Conservation (phyloP, 2,797 vertebrate genomes). For the Uromys caudimaculatus region DNA sequence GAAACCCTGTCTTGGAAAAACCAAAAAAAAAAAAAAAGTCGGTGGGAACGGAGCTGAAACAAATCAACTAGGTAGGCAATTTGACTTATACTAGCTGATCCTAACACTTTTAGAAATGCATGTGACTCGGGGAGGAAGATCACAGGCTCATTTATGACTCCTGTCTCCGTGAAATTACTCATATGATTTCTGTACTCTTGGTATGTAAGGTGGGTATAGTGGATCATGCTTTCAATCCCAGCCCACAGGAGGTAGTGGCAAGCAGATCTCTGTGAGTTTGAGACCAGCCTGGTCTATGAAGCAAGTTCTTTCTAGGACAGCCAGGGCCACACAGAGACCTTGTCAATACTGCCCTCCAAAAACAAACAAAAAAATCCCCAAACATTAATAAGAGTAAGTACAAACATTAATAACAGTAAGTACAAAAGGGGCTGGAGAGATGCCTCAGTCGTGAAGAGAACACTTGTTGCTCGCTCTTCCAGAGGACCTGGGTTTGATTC, state of each 20-base stretch:
- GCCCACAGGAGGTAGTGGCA: not conserved
- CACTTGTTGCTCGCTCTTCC: not conserved
- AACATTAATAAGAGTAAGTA: not conserved
- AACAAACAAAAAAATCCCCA: not conserved
- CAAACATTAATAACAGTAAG: too few relatives aligned
- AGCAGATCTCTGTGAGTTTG: not conserved
- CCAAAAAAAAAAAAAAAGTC: too few relatives aligned
- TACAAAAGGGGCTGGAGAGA: not conserved
- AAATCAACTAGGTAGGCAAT: constrained; percentile 29
- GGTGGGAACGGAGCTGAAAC: constrained; percentile 2
- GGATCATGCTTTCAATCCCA: not conserved
- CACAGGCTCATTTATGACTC: not conserved
- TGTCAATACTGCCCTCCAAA: not conserved
- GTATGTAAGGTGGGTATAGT: not conserved
- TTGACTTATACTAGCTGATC: not conserved
- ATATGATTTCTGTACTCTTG: constrained; percentile 21
- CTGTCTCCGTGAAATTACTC: not conserved
- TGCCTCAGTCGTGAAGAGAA: not conserved
- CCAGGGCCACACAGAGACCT: not conserved
- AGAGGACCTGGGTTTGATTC: not conserved
- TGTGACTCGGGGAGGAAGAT: not conserved
- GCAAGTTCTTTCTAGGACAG: not conserved
- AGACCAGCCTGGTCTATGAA: not conserved
- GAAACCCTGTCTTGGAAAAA: too few relatives aligned
- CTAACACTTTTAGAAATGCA: not conserved